These are phyloP conservation scores for Penelope pileata DNA, from an alignment of 2,113 vertebrate species.

Conservation along the genomic window DNA sequence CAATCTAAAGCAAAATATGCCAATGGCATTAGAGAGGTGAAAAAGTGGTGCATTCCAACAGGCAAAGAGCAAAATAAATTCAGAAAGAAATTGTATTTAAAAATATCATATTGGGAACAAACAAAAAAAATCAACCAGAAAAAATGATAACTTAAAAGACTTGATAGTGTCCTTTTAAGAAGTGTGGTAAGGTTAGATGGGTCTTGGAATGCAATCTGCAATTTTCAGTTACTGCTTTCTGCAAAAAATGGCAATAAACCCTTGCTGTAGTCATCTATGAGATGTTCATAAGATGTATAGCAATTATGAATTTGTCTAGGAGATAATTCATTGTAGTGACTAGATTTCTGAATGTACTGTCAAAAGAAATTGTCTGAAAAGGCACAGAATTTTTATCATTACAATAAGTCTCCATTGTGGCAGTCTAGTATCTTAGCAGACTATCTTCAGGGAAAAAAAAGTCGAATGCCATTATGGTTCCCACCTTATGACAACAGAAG, in stretches of 20 bases:
- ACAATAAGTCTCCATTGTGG: background rate
- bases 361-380: constrained; percentile 4
- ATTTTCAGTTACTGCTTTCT: background rate
- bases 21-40: background rate
- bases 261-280: background rate
- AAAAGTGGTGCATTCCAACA: background rate
- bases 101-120: background rate
- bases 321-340: background rate
- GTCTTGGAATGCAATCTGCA: constrained; percentile 14
- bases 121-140: background rate
- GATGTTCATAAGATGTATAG: background rate
- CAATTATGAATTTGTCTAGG: background rate
- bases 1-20: background rate
- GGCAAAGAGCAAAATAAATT: background rate
- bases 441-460: background rate
- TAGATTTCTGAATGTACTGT: constrained; percentile 2
- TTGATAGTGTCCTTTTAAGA: background rate
- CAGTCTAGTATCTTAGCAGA: background rate
- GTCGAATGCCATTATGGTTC: background rate
- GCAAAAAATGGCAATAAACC: background rate
- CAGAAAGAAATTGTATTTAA: background rate
- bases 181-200: background rate
- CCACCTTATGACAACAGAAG: background rate
- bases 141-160: background rate
- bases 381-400: background rate